Conservation (phyloP, 2,888 invertebrate species). For the Sicus ferrugineus region DNA sequence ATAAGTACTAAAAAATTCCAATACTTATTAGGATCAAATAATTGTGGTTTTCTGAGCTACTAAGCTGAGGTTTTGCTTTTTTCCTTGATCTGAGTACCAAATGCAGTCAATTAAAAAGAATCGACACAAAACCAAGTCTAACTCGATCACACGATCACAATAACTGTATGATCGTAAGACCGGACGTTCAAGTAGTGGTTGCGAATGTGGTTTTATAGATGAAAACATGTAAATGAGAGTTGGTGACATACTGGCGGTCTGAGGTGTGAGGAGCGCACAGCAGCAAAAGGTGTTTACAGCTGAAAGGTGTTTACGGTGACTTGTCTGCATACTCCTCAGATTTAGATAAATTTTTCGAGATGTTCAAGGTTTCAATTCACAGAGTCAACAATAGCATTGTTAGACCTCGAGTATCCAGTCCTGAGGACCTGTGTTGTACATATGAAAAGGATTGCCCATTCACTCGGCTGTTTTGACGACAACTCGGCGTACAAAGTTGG, state of each 20-base stretch:
- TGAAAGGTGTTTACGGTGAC: background rate
- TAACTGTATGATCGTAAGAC: constrained; percentile 14
- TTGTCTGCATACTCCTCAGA: background rate
- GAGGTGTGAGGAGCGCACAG: background rate
- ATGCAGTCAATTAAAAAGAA: background rate
- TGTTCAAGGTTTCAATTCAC: background rate
- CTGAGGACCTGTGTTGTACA: too few relatives aligned
- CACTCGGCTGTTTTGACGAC: too few relatives aligned
- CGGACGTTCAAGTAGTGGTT: background rate
- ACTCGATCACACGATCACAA: background rate
- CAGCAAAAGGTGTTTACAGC: background rate
- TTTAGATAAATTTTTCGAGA: background rate
- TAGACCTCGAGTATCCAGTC: too few relatives aligned
- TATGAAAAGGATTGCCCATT: too few relatives aligned
- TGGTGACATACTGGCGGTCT: background rate
- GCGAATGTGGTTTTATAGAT: constrained; percentile 11
- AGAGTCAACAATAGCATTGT: background rate
- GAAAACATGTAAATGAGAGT: background rate
- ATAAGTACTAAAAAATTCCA: background rate
- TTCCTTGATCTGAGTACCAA: background rate
- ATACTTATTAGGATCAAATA: background rate
- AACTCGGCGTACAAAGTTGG: too few relatives aligned
- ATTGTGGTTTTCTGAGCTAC: background rate
- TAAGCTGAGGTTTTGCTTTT: background rate
- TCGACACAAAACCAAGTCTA: too few relatives aligned